These are phyloP conservation scores for Tridacna gigas DNA, from an alignment of 2,888 invertebrate genomes.

Conservation along the genomic window DNA sequence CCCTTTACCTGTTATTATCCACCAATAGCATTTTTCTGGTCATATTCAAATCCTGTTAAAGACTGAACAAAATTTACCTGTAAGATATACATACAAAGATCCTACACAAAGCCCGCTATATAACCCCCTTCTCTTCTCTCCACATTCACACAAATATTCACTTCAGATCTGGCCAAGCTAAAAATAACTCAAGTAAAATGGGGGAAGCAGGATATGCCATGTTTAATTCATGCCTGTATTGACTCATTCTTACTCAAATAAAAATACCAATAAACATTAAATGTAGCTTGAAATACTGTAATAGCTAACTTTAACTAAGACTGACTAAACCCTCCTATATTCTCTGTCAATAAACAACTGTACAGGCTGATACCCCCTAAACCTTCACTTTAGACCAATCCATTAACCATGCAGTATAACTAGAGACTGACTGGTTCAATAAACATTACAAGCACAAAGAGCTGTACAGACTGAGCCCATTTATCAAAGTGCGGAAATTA, in stretches of 20 bases:
- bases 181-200: conserved; percentile 57
- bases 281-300: not conserved
- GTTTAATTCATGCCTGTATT: conserved; percentile 13
- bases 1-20: conserved; percentile 14
- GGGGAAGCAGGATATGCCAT: conserved; percentile 40
- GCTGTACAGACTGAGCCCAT: conserved; percentile 69
- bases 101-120: conserved; percentile 58
- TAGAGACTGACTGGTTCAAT: conserved; percentile 67
- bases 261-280: not conserved
- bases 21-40: conserved; percentile 14
- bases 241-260: not conserved
- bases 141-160: conserved; percentile 59
- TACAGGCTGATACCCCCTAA: conserved; percentile 1
- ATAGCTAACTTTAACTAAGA: not conserved
- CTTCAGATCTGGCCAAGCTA: conserved; percentile 61
- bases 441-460: conserved; percentile 75
- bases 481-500: conserved; percentile 76
- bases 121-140: conserved; percentile 60
- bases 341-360: conserved; percentile 8
- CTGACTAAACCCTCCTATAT: not conserved
- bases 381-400: conserved; percentile 39
- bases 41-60: conserved; percentile 16
- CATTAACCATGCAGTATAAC: conserved; percentile 70
- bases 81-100: conserved; percentile 58
- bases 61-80: conserved; percentile 47